Evolutionary conservation across 2,113 vertebrate genomes (phyloP), one percentile per base, ranked within the genome.

Genomic region (Antechinus flavipes): DNA sequence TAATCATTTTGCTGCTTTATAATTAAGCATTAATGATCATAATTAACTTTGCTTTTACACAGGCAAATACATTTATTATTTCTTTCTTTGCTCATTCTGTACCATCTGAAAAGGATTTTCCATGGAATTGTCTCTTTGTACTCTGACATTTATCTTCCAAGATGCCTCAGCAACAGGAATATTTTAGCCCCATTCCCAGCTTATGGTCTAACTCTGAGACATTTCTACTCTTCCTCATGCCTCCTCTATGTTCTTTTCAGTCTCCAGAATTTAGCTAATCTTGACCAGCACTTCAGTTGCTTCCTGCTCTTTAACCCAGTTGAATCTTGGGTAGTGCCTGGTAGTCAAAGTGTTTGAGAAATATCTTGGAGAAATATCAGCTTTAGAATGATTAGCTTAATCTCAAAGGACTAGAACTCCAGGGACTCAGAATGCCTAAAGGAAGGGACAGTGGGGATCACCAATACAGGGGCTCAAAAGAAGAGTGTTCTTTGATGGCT

Each of bases 11-110:
- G 2, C 55, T 89, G 5, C 10, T 94, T 91, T 89, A 25, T 49
- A 90, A 95, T 93, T 96, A 91, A 22, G 92, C 61, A 92, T 54
- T 90, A 95, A 91, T 56, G 92, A 90, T 42, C 94, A 50, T 55
- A 84, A 19, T 91, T 94, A 91, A 23, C 89, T 50, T 92, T 96
- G 89, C 46, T 22, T 30, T 46, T 90, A 93, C 61, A 35, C 90
- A 92, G 94, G 68, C 68, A 84, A 42, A 84, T 84, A 23, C n/a
- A 23, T 84, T 84, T 49, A 91, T 46, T 30, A 8, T 12, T 92
- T 90, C 89, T 91, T 91, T 54, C 30, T 49, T 91, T 49, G 42
- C 94, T 42, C 35, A 42, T 84, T 93, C n/a, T 92, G 54, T 93
- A 95, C 0, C 90, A 42, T 54, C 42, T 89, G 30, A 89, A 91